phyloP scores from a whole-genome alignment of 2,888 invertebrate species.

The Hesperia comma region DNA sequence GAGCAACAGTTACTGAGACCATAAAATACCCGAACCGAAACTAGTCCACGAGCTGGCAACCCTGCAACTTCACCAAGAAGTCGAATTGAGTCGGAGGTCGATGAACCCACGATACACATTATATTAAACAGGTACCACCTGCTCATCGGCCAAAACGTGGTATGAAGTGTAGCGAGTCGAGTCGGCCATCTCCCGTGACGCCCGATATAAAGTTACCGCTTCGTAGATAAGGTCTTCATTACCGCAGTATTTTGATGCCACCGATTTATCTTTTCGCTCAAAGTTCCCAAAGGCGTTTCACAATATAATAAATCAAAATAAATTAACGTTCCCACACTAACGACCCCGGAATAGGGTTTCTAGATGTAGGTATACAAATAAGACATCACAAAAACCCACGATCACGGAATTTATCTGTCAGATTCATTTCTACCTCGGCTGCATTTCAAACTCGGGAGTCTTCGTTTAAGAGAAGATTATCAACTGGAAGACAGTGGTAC shows the following conservation, averaged over 20 bases:
- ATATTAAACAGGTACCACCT: slow-evolving; percentile 20
- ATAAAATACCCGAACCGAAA: neutral
- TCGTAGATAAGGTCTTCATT: slow-evolving; percentile 29
- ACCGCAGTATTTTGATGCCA: slow-evolving; percentile 6
- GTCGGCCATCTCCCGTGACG: slow-evolving; percentile 24
- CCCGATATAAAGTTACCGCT: slow-evolving; percentile 17
- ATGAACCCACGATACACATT: slow-evolving; percentile 17
- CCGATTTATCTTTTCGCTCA: neutral
- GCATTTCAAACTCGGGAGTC: too few relatives aligned
- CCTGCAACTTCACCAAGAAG: neutral
- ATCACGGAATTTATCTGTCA: too few relatives aligned
- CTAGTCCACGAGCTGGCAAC: neutral
- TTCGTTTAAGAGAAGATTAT: too few relatives aligned
- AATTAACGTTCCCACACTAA: too few relatives aligned
- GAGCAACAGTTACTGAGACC: neutral
- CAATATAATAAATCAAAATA: too few relatives aligned
- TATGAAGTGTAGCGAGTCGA: slow-evolving; percentile 4
- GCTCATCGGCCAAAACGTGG: slow-evolving; percentile 15
- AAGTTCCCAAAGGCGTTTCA: neutral
- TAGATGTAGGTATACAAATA: too few relatives aligned
- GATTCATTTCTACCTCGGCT: too few relatives aligned
- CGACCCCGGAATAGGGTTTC: too few relatives aligned
- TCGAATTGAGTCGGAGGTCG: neutral
- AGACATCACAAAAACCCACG: too few relatives aligned
- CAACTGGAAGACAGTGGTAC: too few relatives aligned